Conservation (phyloP, 2,113 vertebrate genomes). For the Stegastes partitus region DNA sequence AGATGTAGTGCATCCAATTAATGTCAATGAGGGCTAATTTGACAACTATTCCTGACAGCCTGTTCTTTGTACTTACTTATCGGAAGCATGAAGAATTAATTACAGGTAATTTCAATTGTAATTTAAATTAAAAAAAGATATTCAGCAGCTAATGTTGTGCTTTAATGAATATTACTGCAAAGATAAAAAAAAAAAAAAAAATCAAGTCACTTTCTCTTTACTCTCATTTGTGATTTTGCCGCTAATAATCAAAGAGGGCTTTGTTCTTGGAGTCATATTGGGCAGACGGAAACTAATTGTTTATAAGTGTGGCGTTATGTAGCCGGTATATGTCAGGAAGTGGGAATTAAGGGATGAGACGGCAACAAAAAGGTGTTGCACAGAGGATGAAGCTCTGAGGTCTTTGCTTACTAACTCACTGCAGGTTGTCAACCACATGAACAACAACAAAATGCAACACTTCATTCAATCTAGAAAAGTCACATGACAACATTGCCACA, state of each 20-base stretch:
- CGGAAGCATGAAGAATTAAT: slow-evolving; percentile 73
- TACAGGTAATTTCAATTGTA: slow-evolving; percentile 56
- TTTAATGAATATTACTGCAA: slow-evolving; percentile 25
- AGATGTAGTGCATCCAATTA: slow-evolving; percentile 77
- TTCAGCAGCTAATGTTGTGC: slow-evolving; percentile 33
- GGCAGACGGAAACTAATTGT: slow-evolving; percentile 7
- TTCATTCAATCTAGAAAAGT: slow-evolving; percentile 24
- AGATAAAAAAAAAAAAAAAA: background rate
- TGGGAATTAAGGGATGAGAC: slow-evolving; percentile 11
- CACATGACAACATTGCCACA: slow-evolving; percentile 19
- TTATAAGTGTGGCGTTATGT: slow-evolving; percentile 17
- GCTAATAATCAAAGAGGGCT: background rate
- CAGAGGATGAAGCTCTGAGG: background rate
- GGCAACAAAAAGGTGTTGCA: background rate
- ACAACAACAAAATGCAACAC: background rate
- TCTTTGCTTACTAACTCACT: slow-evolving; percentile 9
- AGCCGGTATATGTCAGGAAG: slow-evolving; percentile 48
- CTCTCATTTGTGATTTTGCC: background rate
- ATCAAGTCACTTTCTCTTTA: background rate
- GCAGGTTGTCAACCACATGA: background rate
- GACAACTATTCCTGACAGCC: slow-evolving; percentile 66
- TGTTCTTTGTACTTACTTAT: slow-evolving; percentile 70
- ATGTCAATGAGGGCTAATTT: slow-evolving; percentile 74
- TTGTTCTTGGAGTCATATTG: background rate
- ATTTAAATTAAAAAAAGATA: slow-evolving; percentile 62